Conservation (phyloP, 1,140 invertebrate genomes). For the Schlechtendalia chinensis region DNA sequence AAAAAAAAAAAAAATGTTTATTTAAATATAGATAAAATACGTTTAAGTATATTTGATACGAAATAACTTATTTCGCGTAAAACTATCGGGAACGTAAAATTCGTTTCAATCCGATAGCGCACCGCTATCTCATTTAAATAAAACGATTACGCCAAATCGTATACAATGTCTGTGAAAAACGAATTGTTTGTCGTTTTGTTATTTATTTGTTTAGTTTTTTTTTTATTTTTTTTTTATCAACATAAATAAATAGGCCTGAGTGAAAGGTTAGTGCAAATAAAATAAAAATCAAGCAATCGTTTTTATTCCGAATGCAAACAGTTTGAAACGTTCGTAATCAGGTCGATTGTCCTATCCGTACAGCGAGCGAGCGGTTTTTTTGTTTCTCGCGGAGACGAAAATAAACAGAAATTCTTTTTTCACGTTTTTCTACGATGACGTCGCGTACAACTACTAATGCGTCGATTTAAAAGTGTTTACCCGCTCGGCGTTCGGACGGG, state of each 20-base stretch:
- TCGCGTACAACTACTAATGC: neutral
- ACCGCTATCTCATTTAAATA: neutral
- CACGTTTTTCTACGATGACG: neutral
- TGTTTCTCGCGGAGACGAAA: neutral
- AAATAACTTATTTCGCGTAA: neutral
- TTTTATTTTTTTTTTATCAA: too few species aligned
- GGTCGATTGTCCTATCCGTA: neutral
- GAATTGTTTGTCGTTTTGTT: conserved; percentile 7
- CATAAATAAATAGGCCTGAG: neutral
- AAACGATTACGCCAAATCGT: neutral
- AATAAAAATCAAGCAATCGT: conserved; percentile 14
- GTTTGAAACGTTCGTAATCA: conserved; percentile 27
- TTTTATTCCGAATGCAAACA: conserved; percentile 17
- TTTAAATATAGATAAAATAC: too few species aligned
- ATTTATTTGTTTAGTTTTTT: too few species aligned
- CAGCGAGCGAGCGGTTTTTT: neutral
- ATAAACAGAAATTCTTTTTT: neutral
- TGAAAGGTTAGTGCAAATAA: conserved; percentile 13
- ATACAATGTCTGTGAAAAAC: neutral
- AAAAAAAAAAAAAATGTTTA: too few species aligned
- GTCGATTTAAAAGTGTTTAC: neutral
- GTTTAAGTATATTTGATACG: too few species aligned
- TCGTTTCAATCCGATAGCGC: neutral
- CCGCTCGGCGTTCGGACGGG: too few species aligned
- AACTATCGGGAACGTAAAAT: neutral